phyloP scores from a whole-genome alignment of 2,888 invertebrate genomes.

The Chaetogeoica ovagalla region DNA sequence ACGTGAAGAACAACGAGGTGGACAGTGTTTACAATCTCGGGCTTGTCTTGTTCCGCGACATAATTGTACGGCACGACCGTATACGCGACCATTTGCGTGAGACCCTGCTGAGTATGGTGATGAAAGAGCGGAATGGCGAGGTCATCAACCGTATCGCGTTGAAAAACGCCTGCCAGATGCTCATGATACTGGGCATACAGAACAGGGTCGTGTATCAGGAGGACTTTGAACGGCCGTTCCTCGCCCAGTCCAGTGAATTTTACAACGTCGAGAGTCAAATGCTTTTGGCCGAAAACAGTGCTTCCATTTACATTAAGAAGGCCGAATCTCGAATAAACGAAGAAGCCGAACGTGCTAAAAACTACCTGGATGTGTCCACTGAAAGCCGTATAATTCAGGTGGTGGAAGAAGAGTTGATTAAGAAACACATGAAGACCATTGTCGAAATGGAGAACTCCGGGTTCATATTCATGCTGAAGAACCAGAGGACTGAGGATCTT shows the following conservation, averaged over 20 bases:
- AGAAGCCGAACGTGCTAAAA: conserved; percentile 95
- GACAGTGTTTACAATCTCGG: conserved; percentile 99
- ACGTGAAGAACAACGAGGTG: conserved; percentile 97
- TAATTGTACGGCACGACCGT: conserved; percentile 93
- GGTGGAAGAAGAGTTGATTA: conserved; percentile 96
- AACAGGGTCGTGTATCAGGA: conserved; percentile 92
- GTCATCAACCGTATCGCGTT: conserved; percentile 96
- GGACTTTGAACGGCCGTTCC: conserved; percentile 97
- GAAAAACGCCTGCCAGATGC: conserved; percentile 98
- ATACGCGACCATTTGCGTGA: conserved; percentile 92
- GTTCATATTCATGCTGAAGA: conserved; percentile 97
- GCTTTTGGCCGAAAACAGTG: conserved; percentile 96
- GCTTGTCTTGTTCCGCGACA: conserved; percentile 95
- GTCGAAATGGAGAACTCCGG: conserved; percentile 99
- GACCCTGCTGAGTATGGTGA: conserved; percentile 92
- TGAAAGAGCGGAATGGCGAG: conserved; percentile 93
- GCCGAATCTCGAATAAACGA: conserved; percentile 96
- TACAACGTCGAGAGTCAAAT: conserved; percentile 98
- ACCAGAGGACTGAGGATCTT: conserved; percentile 94
- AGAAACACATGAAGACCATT: conserved; percentile 97
- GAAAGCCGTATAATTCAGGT: conserved; percentile 94
- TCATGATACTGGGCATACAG: conserved; percentile 97
- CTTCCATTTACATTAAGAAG: conserved; percentile 97
- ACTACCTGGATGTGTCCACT: conserved; percentile 96
- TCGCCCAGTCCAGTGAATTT: conserved; percentile 96